Evolutionary conservation across 2,113 vertebrate genomes (phyloP), one percentile per base, ranked within the genome.

Genomic region (Polypterus bichir): DNA sequence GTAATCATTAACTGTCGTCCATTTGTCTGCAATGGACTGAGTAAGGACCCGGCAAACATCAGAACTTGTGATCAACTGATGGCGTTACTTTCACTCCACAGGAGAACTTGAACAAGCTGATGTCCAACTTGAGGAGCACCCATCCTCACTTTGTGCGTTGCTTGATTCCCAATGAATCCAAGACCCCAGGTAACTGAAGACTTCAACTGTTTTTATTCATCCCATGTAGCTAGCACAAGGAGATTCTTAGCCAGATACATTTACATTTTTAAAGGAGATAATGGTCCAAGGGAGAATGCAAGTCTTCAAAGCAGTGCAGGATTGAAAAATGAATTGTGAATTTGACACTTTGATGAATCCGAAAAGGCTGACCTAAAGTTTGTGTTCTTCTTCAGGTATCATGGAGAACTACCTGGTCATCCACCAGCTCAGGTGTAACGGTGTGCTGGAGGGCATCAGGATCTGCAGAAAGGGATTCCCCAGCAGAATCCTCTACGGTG

Each of bases 361-460:
- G 27, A 27, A 27, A 27, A 27, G 27, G 27, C 27, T 27, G 27
- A 27, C 27, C 27, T 27, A 27, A 27, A 27, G 27, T 27, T 27
- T 27, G 27, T 27, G 27, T 46, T 46, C 9, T 27, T 27, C 55
- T 47, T 11, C 57, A 92, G 92, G 92, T 45, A 82, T 77, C 65
- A 92, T 95, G 92, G 88, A 92, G 9, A 89, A 95, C 0, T 85
- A 89, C 1, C 81, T 94, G 3, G 91, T 94, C 3, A 81, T 94
- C 68, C 88, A 90, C 5, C 88, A 91, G 70, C 79, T 91, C 68
- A 66, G 86, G 8, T 91, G 85, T 64, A 91, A 91, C 0, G 88
- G 88, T 0, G 84, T 91, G 70, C 71, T 90, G 67, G 88, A 91
- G 76, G 88, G 88, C 6, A 90, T 91, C 70, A 71, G 86, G 54